Conservation (phyloP, 2,888 invertebrate genomes). For the Zonitis immaculata region DNA sequence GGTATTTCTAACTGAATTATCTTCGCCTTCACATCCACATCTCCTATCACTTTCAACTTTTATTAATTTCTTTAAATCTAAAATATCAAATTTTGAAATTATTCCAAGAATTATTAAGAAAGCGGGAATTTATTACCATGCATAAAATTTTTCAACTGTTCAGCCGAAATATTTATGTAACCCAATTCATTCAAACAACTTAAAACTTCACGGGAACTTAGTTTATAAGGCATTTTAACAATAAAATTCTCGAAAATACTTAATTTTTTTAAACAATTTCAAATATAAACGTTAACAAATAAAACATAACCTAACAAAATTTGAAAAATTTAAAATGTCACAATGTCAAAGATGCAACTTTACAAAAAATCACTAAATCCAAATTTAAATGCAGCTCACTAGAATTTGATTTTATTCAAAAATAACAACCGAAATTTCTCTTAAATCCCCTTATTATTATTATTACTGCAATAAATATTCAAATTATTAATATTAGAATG, state of each 20-base stretch:
- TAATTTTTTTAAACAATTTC: not conserved
- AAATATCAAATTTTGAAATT: not conserved
- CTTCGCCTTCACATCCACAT: slow-evolving; percentile 23
- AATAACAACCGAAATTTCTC: too few species aligned
- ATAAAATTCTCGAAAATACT: not conserved
- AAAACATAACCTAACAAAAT: not conserved
- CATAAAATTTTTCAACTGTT: slow-evolving; percentile 73
- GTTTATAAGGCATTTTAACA: slow-evolving; percentile 39
- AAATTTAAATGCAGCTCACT: too few species aligned
- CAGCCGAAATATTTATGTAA: slow-evolving; percentile 68
- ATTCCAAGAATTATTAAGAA: not conserved
- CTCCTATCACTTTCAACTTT: slow-evolving; percentile 55
- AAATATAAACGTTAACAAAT: not conserved
- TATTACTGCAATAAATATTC: too few species aligned
- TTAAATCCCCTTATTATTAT: too few species aligned
- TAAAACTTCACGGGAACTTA: slow-evolving; percentile 71
- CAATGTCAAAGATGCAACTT: not conserved
- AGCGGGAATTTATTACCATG: slow-evolving; percentile 56
- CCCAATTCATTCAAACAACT: slow-evolving; percentile 70
- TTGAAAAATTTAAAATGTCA: not conserved
- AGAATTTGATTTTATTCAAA: too few species aligned
- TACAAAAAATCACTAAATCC: not conserved
- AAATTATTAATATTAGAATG: too few species aligned
- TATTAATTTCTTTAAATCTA: slow-evolving; percentile 64
- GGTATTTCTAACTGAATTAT: not conserved